Base-by-base conservation (phyloP, 2,888 invertebrate genomes). In the Zygogramma bicolorata region DNA sequence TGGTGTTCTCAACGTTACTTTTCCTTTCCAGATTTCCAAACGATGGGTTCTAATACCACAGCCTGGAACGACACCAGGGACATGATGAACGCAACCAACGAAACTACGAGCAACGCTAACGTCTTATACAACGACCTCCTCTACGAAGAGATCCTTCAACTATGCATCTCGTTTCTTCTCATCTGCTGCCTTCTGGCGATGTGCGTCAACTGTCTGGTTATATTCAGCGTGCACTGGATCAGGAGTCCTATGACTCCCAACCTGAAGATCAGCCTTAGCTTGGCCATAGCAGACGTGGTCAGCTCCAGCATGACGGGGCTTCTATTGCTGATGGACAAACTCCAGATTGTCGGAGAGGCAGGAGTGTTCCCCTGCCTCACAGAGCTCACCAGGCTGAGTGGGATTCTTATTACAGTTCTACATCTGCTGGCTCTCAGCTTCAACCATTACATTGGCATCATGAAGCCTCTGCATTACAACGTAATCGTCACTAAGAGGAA, bases 381-480 rank as follows among this genome's bases (percentile, higher is more conserved):
- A n/a, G 89, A 89, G 79, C 86, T 87, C 29, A 82, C 88, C 69
- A 83, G 92, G 70, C 85, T 91, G 68, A 90, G 90, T 18, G 90
- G 90, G 2, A 88, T 92, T 68, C 88, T 92, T 53, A 90, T 91
- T 18, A 91, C 92, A 0, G 91, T 92, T 10, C 86, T 89, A 53
- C 92, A 93, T 81, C 88, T 93, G 2, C 85, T 92, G 40, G 90
- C 90, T 0, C 85, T 93, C 29, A 91, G 92, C 31, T 84, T 91
- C 69, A 92, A 92, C 84, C 93, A 93, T 83, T 93, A 92, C 85
- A 86, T 92, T 46, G 92, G 93, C 18, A 91, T 92, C 42, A 70
- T 83, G 73, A 83, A 83, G 74, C 93, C 93, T 0, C 87, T 93
- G 7, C 91, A 91, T 78, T 92, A 92, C 82, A 88, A 89, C n/a